Evolutionary conservation across 2,797 vertebrate genomes (phyloP).

Genomic region (Helostoma temminkii): DNA sequence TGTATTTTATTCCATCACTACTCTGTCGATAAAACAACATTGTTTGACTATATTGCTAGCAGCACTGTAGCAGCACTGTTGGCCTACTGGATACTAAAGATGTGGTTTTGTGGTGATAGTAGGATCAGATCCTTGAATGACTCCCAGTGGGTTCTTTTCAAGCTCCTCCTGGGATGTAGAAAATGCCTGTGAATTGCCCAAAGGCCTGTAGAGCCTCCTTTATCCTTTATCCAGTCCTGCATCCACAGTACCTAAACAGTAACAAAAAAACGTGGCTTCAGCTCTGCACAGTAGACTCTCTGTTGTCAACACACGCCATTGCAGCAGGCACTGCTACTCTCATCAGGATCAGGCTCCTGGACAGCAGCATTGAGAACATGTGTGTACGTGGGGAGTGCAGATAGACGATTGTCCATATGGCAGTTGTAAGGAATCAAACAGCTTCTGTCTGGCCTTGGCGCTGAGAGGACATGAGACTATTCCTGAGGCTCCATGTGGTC

Average conservation of each 20-base stretch:
- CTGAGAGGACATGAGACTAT: slow-evolving; percentile 37
- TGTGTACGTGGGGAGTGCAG: slow-evolving; percentile 39
- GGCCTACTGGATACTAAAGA: slow-evolving; percentile 42
- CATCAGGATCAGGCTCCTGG: slow-evolving; percentile 75
- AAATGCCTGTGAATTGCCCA: slow-evolving; percentile 24
- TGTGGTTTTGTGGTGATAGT: slow-evolving; percentile 61
- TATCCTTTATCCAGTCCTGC: slow-evolving; percentile 25
- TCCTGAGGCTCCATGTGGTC: slow-evolving; percentile 64
- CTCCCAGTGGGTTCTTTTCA: slow-evolving; percentile 37
- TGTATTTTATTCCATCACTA: background rate
- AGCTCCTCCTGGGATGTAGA: slow-evolving; percentile 10
- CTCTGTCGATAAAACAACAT: slow-evolving; percentile 30
- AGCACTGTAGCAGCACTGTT: slow-evolving; percentile 59
- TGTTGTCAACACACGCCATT: slow-evolving; percentile 69
- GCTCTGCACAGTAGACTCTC: slow-evolving; percentile 60
- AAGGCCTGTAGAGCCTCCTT: slow-evolving; percentile 20
- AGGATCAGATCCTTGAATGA: slow-evolving; percentile 51
- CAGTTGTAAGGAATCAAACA: slow-evolving; percentile 56
- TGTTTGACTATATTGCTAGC: slow-evolving; percentile 30
- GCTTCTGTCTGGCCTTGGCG: slow-evolving; percentile 74
- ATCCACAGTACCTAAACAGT: slow-evolving; percentile 35
- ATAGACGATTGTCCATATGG: slow-evolving; percentile 59
- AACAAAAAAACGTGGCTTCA: slow-evolving; percentile 48
- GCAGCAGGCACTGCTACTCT: slow-evolving; percentile 79
- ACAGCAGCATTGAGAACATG: slow-evolving; percentile 54